Conservation (phyloP, 2,113 vertebrate genomes). For the Anser cygnoides region DNA sequence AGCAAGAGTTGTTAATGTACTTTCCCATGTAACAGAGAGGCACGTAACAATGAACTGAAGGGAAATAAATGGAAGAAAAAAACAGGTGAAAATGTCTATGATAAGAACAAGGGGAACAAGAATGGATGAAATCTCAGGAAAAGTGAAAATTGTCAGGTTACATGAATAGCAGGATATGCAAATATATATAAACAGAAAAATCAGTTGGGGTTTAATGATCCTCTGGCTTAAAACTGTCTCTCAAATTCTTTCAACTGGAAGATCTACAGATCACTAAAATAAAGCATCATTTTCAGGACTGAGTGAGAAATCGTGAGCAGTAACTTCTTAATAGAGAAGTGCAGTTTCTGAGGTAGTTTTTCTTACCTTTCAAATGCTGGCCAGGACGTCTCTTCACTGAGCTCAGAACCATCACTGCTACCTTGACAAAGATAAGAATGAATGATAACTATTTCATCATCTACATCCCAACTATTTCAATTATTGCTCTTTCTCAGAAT, state of each 20-base stretch:
- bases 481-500: background rate
- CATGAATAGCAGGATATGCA: background rate
- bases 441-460: background rate
- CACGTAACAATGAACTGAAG: background rate
- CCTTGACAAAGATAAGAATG: constrained; percentile 76
- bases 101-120: background rate
- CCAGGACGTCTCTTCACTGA: constrained; percentile 98
- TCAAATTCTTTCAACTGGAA: background rate
- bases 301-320: background rate
- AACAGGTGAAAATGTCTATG: background rate
- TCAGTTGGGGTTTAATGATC: background rate
- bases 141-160: background rate
- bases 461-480: background rate
- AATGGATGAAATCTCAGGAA: background rate
- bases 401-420: constrained; percentile 97
- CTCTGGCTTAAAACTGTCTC: background rate
- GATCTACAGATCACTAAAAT: background rate
- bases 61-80: background rate
- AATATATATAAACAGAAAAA: background rate
- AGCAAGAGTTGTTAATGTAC: background rate
- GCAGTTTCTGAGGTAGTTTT: background rate
- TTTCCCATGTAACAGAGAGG: background rate
- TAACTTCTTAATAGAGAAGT: background rate
- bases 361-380: constrained; percentile 97
- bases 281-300: background rate